These are phyloP conservation scores for Papilio polytes DNA, from an alignment of 1,140 invertebrate species.

Conservation along the genomic window DNA sequence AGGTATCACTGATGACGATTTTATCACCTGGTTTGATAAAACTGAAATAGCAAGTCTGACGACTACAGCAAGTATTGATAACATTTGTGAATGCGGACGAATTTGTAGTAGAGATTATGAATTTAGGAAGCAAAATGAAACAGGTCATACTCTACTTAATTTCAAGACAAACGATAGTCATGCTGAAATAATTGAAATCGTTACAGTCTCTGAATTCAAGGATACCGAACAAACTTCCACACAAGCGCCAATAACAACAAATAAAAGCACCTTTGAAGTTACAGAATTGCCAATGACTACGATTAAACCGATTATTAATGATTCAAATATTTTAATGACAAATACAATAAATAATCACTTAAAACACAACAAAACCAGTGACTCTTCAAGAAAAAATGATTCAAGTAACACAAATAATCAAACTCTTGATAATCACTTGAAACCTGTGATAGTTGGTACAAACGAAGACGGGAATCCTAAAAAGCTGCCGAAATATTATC, in stretches of 20 bases:
- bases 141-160: slow-evolving; percentile 34
- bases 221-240: slow-evolving; percentile 12
- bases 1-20: slow-evolving; percentile 86
- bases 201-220: slow-evolving; percentile 32
- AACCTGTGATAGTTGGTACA: slow-evolving; percentile 52
- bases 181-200: slow-evolving; percentile 34
- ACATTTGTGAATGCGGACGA: slow-evolving; percentile 82
- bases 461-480: slow-evolving; percentile 65
- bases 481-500: slow-evolving; percentile 56
- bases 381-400: slow-evolving; percentile 39
- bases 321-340: neutral
- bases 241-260: neutral
- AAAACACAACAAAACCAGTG: neutral
- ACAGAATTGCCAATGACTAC: slow-evolving; percentile 33
- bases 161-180: slow-evolving; percentile 31
- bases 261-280: slow-evolving; percentile 16
- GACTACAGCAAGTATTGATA: slow-evolving; percentile 72
- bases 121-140: slow-evolving; percentile 65
- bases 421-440: slow-evolving; percentile 64
- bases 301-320: neutral
- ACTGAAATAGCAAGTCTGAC: slow-evolving; percentile 78
- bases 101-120: slow-evolving; percentile 78
- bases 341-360: neutral
- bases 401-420: slow-evolving; percentile 33
- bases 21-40: slow-evolving; percentile 87